Conservation (phyloP, 2,113 vertebrate genomes). For the Carassius auratus region DNA sequence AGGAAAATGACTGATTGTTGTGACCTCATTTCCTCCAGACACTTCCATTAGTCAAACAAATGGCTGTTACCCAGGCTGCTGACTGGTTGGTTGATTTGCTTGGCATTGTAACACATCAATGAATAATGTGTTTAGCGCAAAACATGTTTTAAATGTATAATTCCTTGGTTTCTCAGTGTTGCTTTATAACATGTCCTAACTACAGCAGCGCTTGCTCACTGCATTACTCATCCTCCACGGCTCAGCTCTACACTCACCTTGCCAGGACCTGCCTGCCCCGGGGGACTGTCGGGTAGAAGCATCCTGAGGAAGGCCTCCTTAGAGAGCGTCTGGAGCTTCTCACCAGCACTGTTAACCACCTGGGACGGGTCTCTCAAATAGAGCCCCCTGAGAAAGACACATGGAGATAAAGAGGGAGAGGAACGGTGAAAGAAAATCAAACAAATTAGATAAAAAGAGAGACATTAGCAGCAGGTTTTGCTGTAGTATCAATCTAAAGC, state of each 20-base stretch:
- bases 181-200: neutral
- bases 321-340: conserved; percentile 75
- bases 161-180: conserved; percentile 11
- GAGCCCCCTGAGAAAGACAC: conserved; percentile 64
- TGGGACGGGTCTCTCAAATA: conserved; percentile 71
- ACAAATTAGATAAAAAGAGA: neutral
- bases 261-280: conserved; percentile 54
- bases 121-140: neutral
- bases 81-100: conserved; percentile 18
- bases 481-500: neutral
- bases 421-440: neutral
- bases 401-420: conserved; percentile 3
- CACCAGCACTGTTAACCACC: conserved; percentile 65
- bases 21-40: conserved; percentile 21
- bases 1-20: conserved; percentile 22
- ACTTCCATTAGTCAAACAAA: conserved; percentile 2
- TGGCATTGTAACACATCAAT: neutral
- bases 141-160: conserved; percentile 1
- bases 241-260: conserved; percentile 25
- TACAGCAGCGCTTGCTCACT: neutral
- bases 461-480: neutral
- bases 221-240: conserved; percentile 34
- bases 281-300: conserved; percentile 79
- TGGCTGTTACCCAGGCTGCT: conserved; percentile 1
- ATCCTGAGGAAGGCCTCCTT: conserved; percentile 84